Conservation (phyloP, 2,113 vertebrate species). For the Anhinga rufa region DNA sequence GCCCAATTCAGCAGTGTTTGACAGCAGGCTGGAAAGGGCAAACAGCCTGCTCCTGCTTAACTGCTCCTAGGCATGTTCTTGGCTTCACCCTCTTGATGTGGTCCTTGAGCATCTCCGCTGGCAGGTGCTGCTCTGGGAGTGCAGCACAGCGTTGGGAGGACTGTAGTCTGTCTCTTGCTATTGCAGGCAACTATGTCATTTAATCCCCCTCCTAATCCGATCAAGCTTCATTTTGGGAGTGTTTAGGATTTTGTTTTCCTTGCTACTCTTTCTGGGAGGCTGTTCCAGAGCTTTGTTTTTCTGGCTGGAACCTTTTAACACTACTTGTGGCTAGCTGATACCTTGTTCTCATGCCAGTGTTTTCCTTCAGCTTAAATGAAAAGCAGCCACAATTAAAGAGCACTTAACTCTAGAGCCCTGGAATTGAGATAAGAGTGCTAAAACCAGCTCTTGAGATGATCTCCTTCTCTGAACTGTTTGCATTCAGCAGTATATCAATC, state of each 20-base stretch:
- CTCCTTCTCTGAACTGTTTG: neutral
- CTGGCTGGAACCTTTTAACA: neutral
- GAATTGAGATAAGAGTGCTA: neutral
- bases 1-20: neutral
- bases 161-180: neutral
- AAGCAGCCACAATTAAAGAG: slow-evolving; percentile 30
- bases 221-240: slow-evolving; percentile 15
- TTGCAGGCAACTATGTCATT: slow-evolving; percentile 24
- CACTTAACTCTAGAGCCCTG: slow-evolving; percentile 1
- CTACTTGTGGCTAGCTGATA: slow-evolving; percentile 6
- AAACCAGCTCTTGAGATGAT: neutral
- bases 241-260: slow-evolving; percentile 38
- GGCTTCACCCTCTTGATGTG: neutral
- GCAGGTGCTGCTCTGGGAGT: neutral
- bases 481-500: neutral
- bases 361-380: slow-evolving; percentile 37
- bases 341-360: slow-evolving; percentile 54
- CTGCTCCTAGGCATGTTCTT: neutral
- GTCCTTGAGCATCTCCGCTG: slow-evolving; percentile 11
- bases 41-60: neutral
- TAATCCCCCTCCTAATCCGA: slow-evolving; percentile 28
- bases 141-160: neutral
- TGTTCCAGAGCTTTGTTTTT: slow-evolving; percentile 52
- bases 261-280: slow-evolving; percentile 40
- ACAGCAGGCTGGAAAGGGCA: neutral